These are phyloP conservation scores for Bambusicola thoracicus DNA, from an alignment of 2,113 vertebrate species.

Conservation along the genomic window DNA sequence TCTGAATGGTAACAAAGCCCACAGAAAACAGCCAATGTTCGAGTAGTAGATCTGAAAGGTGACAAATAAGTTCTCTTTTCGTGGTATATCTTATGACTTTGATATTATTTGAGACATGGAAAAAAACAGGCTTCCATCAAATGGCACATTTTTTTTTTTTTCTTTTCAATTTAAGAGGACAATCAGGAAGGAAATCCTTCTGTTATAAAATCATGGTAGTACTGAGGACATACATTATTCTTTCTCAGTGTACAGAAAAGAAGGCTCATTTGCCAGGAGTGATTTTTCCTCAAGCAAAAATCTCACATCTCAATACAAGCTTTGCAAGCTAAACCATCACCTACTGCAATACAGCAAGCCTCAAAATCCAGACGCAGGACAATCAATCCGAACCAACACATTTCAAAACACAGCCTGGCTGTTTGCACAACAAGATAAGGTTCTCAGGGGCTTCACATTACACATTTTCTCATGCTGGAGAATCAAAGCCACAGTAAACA, in stretches of 20 bases:
- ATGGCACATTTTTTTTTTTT: neutral
- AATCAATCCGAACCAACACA: neutral
- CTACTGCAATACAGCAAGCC: neutral
- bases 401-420: neutral
- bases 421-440: neutral
- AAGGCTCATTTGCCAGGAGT: neutral
- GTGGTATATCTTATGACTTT: neutral
- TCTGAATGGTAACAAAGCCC: neutral
- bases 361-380: neutral
- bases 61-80: conserved; percentile 34
- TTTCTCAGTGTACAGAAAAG: neutral
- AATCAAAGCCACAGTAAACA: neutral
- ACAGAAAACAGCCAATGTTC: neutral
- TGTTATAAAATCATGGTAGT: neutral
- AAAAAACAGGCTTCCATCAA: neutral
- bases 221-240: neutral
- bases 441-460: neutral
- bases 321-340: neutral
- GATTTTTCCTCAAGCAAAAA: neutral
- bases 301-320: neutral
- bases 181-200: neutral
- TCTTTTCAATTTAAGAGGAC: neutral
- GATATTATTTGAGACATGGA: neutral
- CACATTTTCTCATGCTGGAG: rapidly evolving
- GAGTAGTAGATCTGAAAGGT: conserved; percentile 12